phyloP scores from a whole-genome alignment of 2,113 vertebrate species.

The Triplophysa siluroides region DNA sequence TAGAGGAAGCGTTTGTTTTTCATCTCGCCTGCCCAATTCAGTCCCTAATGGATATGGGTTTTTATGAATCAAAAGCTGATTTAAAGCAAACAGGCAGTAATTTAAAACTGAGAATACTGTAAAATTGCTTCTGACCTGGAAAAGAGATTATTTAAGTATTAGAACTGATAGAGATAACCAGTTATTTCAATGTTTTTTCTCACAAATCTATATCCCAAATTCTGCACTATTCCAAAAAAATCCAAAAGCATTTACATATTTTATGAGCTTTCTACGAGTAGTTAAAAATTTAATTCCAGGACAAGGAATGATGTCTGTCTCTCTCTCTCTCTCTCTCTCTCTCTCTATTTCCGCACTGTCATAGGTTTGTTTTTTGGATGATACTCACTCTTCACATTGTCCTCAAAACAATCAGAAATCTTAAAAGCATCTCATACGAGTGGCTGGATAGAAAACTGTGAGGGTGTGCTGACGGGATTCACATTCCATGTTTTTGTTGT shows the following conservation, averaged over 20 bases:
- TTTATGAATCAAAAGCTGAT: not conserved
- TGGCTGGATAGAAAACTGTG: conserved; percentile 64
- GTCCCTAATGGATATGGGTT: not conserved
- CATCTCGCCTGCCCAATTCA: not conserved
- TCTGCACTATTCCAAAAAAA: not conserved
- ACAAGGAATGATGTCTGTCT: too few relatives aligned
- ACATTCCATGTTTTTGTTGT: conserved; percentile 66
- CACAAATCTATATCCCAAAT: too few relatives aligned
- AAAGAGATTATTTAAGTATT: not conserved
- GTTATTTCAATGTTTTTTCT: too few relatives aligned
- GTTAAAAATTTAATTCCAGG: too few relatives aligned
- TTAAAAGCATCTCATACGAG: conserved; percentile 49
- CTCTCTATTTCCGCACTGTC: too few relatives aligned
- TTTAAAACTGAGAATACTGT: not conserved
- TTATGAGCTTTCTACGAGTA: too few relatives aligned
- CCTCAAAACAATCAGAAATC: conserved; percentile 52
- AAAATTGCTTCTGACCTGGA: not conserved
- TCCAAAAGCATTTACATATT: not conserved
- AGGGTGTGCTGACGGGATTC: conserved; percentile 65
- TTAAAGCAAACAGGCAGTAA: not conserved
- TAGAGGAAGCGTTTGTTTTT: conserved; percentile 31
- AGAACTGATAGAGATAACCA: not conserved
- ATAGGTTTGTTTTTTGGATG: conserved; percentile 48
- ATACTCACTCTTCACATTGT: conserved; percentile 56
- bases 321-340: too few relatives aligned